Percentiles rank a stretch among this genome's conserved stretches.
These are phyloP conservation scores for Amiota communis DNA, from an alignment of 2,888 invertebrate species.

Conservation along the genomic window DNA sequence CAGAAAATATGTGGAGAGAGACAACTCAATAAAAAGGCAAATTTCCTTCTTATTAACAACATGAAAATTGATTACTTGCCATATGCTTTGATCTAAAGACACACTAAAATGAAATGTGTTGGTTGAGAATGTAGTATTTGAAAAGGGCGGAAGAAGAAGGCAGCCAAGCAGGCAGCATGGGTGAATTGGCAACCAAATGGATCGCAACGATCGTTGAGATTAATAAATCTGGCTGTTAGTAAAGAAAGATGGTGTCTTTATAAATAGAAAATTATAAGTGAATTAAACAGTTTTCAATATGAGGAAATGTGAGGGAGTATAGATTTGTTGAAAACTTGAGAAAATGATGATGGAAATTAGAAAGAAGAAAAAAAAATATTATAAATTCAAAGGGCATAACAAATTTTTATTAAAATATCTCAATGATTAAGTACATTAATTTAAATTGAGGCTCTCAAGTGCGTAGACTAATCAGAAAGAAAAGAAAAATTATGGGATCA, in stretches of 20 bases:
- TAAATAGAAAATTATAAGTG: no score
- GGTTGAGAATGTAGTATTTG: slow-evolving; percentile 25
- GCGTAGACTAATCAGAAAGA: neutral
- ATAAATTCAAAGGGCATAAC: no score
- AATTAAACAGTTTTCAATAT: no score
- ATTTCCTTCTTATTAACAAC: slow-evolving; percentile 61
- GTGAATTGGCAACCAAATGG: slow-evolving; percentile 17
- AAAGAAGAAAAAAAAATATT: neutral
- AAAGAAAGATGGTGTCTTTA: no score
- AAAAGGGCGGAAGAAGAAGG: slow-evolving; percentile 13
- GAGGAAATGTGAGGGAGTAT: no score
- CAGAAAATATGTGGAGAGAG: slow-evolving; percentile 1
- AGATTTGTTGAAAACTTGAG: no score
- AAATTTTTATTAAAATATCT: no score
- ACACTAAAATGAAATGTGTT: no score
- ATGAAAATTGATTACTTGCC: slow-evolving; percentile 61
- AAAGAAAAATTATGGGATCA: no score
- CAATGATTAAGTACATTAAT: no score
- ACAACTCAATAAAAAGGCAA: slow-evolving; percentile 63
- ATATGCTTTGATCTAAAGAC: slow-evolving; percentile 47
- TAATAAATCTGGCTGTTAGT: slow-evolving; percentile 2
- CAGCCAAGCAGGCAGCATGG: slow-evolving; percentile 29
- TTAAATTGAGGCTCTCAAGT: neutral
- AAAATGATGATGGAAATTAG: neutral
- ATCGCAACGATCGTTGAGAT: slow-evolving; percentile 2